Base-by-base conservation (phyloP, 2,888 invertebrate species). In the Hedychridium roseum region DNA sequence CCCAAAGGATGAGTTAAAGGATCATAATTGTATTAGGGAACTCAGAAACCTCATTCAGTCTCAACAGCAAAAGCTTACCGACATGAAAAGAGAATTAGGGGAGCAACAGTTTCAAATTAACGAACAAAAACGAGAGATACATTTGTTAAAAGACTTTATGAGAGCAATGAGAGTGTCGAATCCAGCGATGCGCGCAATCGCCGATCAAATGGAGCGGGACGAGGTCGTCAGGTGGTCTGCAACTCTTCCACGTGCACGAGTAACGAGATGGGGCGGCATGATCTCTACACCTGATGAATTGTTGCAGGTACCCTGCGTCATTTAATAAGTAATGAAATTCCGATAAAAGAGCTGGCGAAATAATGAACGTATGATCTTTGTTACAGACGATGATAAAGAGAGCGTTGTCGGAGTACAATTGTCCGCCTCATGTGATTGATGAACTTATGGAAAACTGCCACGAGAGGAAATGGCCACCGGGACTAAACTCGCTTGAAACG, bases 241-340 rank as follows among this genome's bases (percentile, higher is more conserved):
- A 64, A 88, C 92, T 0, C 80, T 95, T 35, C 84, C 92, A 1
- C 81, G 92, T 34, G 94, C 94, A 12, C 82, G 95, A 50, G 97
- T 97, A 32, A 95, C 95, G 1, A 85, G 97, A 47, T 97, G 97
- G 97, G 97, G 97, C 43, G 97, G 97, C 44, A 96, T 97, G 95
- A 97, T 97, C 71, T 96, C 96, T 18, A 97, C 97, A 7, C 97
- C 97, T 0, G 97, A 97, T 77, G 93, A 94, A 79, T 90, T 93
- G 41, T 82, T 96, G 63, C 93, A 93, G 87, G 92, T 92, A 76
- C 28, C 7, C 1, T 26, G n/a, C n/a, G n/a, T n/a, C n/a, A n/a
- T n/a, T n/a, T n/a, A n/a, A n/a, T n/a, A n/a, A n/a, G n/a, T n/a
- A n/a, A n/a, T n/a, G n/a, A n/a, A n/a, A n/a, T n/a, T n/a, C n/a